These are phyloP conservation scores for Neolamprologus kungweensis DNA, from an alignment of 2,113 vertebrate genomes.

Conservation along the genomic window DNA sequence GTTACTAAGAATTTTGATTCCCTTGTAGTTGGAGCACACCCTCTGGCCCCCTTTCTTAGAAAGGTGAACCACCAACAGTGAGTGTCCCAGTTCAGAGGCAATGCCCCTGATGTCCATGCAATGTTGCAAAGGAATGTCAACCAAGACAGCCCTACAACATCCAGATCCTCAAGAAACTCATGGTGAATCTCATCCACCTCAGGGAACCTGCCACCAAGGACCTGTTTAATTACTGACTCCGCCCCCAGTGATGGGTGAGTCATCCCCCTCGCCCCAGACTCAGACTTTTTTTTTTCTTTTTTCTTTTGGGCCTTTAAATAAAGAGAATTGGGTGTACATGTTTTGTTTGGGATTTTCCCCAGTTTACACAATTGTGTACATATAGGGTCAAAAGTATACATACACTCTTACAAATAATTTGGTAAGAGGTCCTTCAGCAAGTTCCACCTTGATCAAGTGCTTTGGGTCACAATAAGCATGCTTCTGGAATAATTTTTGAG, in stretches of 20 bases:
- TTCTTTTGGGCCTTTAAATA: neutral
- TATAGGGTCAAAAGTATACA: neutral
- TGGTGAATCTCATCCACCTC: neutral
- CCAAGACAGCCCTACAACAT: neutral
- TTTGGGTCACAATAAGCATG: neutral
- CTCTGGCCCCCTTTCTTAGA: neutral
- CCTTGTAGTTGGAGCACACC: neutral
- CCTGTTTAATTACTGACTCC: neutral
- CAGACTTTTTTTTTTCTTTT: neutral
- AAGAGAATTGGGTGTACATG: neutral
- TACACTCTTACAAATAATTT: neutral
- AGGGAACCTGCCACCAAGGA: neutral
- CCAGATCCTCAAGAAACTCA: neutral
- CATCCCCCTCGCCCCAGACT: accelerated
- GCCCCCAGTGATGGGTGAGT: accelerated
- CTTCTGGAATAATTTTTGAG: neutral
- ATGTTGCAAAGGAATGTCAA: neutral
- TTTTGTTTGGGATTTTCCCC: neutral
- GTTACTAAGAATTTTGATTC: neutral
- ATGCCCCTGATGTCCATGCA: neutral
- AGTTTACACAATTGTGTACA: neutral
- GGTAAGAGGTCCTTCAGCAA: accelerated
- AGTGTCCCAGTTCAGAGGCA: neutral
- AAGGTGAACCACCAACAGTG: neutral
- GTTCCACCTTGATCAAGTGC: accelerated